Base-by-base conservation (phyloP, 2,797 vertebrate species). In the Diceros bicornis region DNA sequence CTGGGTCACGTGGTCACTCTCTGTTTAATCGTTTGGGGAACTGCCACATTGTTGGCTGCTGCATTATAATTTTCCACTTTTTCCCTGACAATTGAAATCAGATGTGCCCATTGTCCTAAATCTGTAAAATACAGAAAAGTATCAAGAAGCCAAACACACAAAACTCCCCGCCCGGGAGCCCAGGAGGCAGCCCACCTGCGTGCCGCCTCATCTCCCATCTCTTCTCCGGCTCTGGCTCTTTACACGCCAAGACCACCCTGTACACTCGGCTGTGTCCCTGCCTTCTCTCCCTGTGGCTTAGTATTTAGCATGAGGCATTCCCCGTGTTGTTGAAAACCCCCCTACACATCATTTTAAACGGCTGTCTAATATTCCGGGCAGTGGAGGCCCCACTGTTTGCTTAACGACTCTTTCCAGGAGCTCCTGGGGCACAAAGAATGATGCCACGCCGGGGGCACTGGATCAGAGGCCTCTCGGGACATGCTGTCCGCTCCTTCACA, bases 291-390 rank as follows among this genome's bases (percentile, higher is more conserved):
- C 9, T 4, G 32, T 0, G 14, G 23, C 27, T 69, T 32, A 3
- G 2, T 5, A 27, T 4, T 89, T 6, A 44, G 47, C 44, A 0
- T 2, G 25, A 27, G 41, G 41, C 9, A 21, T 69, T 34, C 14
- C 57, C 61, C 1, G 14, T 6, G 1, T 1, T 18, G 16, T 7
- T 12, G 10, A 7, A 41, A 6, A 34, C 62, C 74, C 50, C 34
- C n/a, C 44, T 1, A 0, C 9, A 0, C 0, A 1, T 12, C 7
- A 0, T 9, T 74, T 37, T 8, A 41, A 50, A 21, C 0, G 1
- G 11, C 27, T 20, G 8, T 0, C 0, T 10, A 10, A 7, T 7
- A 0, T 7, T 64, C 44, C 0, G 0, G 8, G 44, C 16, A 9
- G 25, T 0, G 8, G 7, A 5, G 18, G 9, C 14, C 52, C 79